Percentiles rank a stretch among this genome's conserved stretches.
These are phyloP conservation scores for Scaptomyza caliginosa DNA, from an alignment of 2,888 invertebrate genomes.

Conservation along the genomic window DNA sequence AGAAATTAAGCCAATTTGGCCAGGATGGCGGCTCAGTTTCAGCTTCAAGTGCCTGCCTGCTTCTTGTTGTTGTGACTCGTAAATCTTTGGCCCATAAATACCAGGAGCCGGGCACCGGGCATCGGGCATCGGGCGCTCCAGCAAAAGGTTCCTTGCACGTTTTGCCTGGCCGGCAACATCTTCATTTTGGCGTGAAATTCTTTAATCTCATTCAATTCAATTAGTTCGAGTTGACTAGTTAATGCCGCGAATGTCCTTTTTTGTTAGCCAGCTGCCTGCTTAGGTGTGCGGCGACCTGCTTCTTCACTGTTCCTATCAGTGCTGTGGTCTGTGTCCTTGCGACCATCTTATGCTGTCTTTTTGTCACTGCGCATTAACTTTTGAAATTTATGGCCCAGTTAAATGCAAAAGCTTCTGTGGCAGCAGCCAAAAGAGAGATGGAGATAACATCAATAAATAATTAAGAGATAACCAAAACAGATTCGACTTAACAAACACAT, in stretches of 20 bases:
- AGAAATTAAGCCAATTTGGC: conserved; percentile 83
- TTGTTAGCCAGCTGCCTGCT: conserved; percentile 37
- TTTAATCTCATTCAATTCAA: conserved; percentile 84
- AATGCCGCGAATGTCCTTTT: conserved; percentile 69
- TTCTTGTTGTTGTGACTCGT: conserved; percentile 69
- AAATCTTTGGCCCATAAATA: conserved; percentile 81
- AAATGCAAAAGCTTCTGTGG: conserved; percentile 27
- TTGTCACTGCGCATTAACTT: conserved; percentile 74
- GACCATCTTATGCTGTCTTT: conserved; percentile 25
- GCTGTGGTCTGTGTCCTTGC: conserved; percentile 12
- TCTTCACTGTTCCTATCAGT: background rate
- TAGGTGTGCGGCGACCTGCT: conserved; percentile 40
- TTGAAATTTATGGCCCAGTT: conserved; percentile 77
- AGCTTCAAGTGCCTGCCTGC: conserved; percentile 50
- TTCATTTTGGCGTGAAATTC: conserved; percentile 81
- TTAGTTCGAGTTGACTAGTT: conserved; percentile 83
- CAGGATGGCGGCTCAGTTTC: conserved; percentile 72
- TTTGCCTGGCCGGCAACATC: conserved; percentile 56
- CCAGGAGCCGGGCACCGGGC: conserved; percentile 37
- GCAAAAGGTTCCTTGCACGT: conserved; percentile 12
- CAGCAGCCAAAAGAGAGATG: conserved; percentile 10
- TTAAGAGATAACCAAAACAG: conserved; percentile 26
- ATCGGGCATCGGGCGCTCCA: background rate
- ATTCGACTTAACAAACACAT: conserved; percentile 6
- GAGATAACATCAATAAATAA: conserved; percentile 30